These are phyloP conservation scores for Lepus timidus DNA, from an alignment of 2,113 vertebrate genomes.

Conservation along the genomic window DNA sequence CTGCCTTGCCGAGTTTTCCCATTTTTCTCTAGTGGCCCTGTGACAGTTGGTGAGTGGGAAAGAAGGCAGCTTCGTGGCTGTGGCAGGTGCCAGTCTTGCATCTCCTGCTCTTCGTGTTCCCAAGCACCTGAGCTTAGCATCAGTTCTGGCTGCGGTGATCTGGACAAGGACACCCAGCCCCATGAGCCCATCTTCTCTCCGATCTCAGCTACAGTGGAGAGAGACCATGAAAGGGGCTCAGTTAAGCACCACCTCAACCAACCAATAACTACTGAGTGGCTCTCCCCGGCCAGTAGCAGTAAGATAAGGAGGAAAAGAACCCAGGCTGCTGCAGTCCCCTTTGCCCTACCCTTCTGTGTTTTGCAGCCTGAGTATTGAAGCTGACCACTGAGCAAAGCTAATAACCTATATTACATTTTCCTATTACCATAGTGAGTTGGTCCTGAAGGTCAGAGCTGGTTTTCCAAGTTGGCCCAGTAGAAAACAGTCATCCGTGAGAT, in stretches of 20 bases:
- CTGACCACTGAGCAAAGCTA: neutral
- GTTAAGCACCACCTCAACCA: neutral
- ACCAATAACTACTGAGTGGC: neutral
- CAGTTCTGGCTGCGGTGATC: neutral
- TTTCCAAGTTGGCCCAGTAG: neutral
- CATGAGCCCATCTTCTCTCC: neutral
- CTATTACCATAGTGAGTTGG: neutral
- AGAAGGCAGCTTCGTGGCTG: neutral
- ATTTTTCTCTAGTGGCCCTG: neutral
- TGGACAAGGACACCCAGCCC: neutral
- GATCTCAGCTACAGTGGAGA: neutral
- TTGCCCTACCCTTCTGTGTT: neutral
- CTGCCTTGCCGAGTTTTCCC: neutral
- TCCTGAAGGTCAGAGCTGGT: neutral
- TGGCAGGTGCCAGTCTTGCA: neutral
- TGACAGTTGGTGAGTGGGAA: neutral
- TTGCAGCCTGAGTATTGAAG: neutral
- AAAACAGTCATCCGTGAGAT: neutral
- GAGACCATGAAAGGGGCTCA: neutral
- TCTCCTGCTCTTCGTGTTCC: neutral
- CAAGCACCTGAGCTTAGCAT: neutral
- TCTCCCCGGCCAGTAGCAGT: neutral
- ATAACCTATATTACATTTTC: neutral
- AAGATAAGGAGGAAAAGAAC: constrained; percentile 23
- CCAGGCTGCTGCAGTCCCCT: neutral